Evolutionary conservation across 2,888 invertebrate species (phyloP), one percentile per base, ranked within the genome.

Genomic region (Ophonus ardosiacus): DNA sequence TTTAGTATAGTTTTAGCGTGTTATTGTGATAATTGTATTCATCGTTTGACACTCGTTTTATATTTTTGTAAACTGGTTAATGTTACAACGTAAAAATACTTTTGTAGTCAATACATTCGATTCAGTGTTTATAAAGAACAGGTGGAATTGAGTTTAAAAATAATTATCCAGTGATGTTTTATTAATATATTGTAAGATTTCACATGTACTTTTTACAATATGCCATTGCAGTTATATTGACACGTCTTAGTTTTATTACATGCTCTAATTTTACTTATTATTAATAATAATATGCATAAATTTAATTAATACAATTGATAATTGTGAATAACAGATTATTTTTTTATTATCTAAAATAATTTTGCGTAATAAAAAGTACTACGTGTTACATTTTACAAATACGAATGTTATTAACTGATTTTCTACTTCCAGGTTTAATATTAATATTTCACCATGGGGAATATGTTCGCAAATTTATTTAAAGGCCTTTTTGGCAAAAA

Each of bases 401-500:
- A 17, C 18, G 3, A 2, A 10, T 51, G 43, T 51, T 43, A 13
- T 51, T 51, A 13, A 51, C 8, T 51, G 2, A 51, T 51, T 51
- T 51, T 51, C 8, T 13, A 51, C 24, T 89, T 90, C 86, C 87
- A 90, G 90, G 89, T 90, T 88, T 88, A 86, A 88, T 87, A 87
- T 90, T 90, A 90, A 93, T 92, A 92, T 92, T 92, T 92, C 93
- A 95, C 92, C 93, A 99, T 99, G 99, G 99, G 99, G 93, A 98
- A 98, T 94, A 95, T 98, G 93, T 98, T 99, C 93, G 96, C 97
- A 91, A 97, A 96, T 93, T 94, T 99, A 92, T 99, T 99, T 94
- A 98, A 98, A 95, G 97, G 98, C 94, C 97, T 99, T 89, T 99
- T 99, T 93, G 99, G 99, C 94, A 99, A 99, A 94, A 99, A 99